Evolutionary conservation across 2,113 vertebrate genomes (phyloP).

Genomic region (Pleuronectes platessa): DNA sequence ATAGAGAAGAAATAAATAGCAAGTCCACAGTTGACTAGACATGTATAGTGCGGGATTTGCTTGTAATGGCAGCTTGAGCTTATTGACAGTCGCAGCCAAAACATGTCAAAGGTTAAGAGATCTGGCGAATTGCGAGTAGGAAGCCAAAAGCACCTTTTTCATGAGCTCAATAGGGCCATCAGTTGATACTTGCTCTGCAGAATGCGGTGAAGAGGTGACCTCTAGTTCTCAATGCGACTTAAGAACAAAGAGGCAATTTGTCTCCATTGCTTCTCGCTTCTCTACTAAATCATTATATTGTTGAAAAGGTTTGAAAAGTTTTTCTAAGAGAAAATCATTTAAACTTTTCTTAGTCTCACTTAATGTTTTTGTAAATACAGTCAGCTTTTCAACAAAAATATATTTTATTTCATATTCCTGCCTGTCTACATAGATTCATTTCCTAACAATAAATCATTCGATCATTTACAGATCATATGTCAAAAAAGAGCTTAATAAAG

Average conservation of each 20-base stretch:
- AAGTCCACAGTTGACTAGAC: conserved; percentile 74
- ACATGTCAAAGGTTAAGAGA: conserved; percentile 83
- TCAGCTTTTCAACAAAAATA: too few species aligned
- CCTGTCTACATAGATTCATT: background rate
- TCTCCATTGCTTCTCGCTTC: conserved; percentile 54
- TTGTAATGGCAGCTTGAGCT: conserved; percentile 72
- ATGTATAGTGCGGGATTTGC: conserved; percentile 78
- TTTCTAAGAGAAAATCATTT: background rate
- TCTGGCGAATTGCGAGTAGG: conserved; percentile 74
- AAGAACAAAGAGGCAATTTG: conserved; percentile 71
- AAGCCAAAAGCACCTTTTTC: conserved; percentile 72
- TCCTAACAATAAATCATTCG: background rate
- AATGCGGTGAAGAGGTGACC: conserved; percentile 53
- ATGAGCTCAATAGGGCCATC: conserved; percentile 70
- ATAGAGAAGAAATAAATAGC: conserved; percentile 81
- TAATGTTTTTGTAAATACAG: background rate
- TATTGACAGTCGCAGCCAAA: conserved; percentile 79
- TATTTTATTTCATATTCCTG: too few species aligned
- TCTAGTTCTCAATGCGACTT: conserved; percentile 49
- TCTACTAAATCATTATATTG: conserved; percentile 34
- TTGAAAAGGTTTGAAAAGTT: conserved; percentile 33
- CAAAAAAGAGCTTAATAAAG: background rate
- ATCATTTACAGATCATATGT: too few species aligned
- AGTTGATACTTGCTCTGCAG: conserved; percentile 71
- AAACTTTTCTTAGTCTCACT: background rate